Evolutionary conservation across 2,797 vertebrate genomes (phyloP), one percentile per base, ranked within the genome.

Genomic region (Novumbra hubbsi): DNA sequence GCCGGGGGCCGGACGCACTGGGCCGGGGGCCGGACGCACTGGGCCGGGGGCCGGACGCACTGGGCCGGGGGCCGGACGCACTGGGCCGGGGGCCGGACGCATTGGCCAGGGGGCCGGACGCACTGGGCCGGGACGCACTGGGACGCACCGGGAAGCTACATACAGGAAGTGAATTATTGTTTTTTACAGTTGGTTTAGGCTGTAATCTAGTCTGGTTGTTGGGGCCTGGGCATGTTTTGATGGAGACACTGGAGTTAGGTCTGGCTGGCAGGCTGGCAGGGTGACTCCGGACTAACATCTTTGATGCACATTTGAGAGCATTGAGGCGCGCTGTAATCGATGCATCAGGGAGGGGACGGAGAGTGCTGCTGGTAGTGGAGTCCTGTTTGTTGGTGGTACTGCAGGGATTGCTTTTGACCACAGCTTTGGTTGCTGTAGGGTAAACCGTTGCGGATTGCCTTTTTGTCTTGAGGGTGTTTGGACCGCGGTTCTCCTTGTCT

Each of bases 401-500:
- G 4, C 80, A 69, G 4, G 21, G 8, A 69, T 16, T 78, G 69
- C 41, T 62, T 5, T 67, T 45, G 63, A 49, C 60, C n/a, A 45
- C 71, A 12, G 64, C 30, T 2, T 71, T 76, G 71, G 57, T 21
- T 4, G 3, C 28, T 65, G 72, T 0, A 11, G 64, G 27, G 27
- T 64, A 48, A 63, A 60, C 16, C 77, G 84, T 81, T 38, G 34
- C 49, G 27, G 2, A 2, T 8, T 70, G 28, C 24, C 41, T 15
- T 68, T 41, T 82, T 1, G 48, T 15, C 45, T 14, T 55, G 1
- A 62, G 41, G 5, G 34, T 5, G 50, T 28, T 21, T 21, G 82
- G 76, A 55, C 28, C 71, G 16, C 73, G 71, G 75, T 94, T 94
- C 73, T 94, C 93, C 76, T 93, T 94, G 55, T 76, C 89, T 1